Conservation (phyloP, 2,797 vertebrate species). For the Scolopax bukidnonensis region DNA sequence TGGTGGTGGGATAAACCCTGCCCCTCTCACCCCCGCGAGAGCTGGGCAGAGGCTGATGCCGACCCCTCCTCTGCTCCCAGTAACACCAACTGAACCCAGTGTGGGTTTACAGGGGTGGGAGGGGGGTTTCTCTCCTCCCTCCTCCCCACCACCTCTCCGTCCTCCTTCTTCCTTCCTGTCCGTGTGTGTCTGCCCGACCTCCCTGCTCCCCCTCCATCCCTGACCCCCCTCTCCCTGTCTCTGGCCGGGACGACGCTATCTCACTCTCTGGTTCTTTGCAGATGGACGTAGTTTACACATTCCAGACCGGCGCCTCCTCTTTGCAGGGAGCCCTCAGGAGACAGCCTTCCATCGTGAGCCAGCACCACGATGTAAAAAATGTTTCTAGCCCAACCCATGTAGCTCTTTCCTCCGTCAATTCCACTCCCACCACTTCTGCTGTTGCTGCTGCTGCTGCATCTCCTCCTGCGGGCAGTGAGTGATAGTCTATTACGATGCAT, state of each 20-base stretch:
- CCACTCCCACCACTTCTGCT: slow-evolving; percentile 87
- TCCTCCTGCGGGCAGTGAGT: slow-evolving; percentile 97
- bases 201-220: slow-evolving; percentile 22
- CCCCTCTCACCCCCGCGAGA: rapidly evolving
- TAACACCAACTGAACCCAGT: neutral
- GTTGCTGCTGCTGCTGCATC: slow-evolving; percentile 81
- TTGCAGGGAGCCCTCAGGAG: slow-evolving; percentile 93
- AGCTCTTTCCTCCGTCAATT: slow-evolving; percentile 92
- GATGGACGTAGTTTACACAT: slow-evolving; percentile 99
- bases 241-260: slow-evolving; percentile 74
- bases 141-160: neutral
- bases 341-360: slow-evolving; percentile 96
- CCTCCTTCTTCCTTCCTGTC: slow-evolving; percentile 29
- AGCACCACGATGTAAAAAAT: slow-evolving; percentile 98
- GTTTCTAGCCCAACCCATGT: slow-evolving; percentile 97
- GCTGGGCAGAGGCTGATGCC: neutral
- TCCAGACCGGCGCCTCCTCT: slow-evolving; percentile 95
- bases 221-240: neutral
- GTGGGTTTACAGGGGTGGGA: neutral
- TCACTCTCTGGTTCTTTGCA: slow-evolving; percentile 90
- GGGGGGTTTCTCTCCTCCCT: neutral
- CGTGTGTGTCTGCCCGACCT: slow-evolving; percentile 31
- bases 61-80: neutral
- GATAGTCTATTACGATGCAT: slow-evolving; percentile 85
- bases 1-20: neutral